Evolutionary conservation across 2,113 vertebrate genomes (phyloP), one percentile per base, ranked within the genome.

Genomic region (Fulica atra): DNA sequence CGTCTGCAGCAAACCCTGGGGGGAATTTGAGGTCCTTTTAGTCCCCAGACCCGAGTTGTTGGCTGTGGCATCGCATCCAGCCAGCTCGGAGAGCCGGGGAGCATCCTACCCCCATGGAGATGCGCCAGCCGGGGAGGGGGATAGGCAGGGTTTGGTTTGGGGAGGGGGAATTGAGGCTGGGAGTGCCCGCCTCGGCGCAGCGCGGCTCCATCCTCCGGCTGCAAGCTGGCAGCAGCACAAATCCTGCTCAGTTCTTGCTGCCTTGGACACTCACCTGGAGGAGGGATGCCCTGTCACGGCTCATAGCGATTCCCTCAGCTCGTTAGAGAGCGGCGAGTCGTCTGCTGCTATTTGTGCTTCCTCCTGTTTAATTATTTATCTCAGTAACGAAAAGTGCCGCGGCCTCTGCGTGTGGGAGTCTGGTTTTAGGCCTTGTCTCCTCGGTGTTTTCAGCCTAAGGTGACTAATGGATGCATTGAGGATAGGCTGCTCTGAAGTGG

Each of bases 341-440:
- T 60, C 71, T 7, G 4, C 77, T 77, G 87, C 88, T 95, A 80
- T 94, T 97, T 95, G 66, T 95, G 88, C 94, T 77, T 64, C 92
- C 53, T 78, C 72, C 80, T 89, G 40, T 95, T 96, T 57, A 93
- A 89, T 94, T 94, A 93, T 95, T 92, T 91, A 96, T 84, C 54
- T 69, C 57, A 36, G 36, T 81, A 80, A 76, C 20, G 13, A 88
- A 60, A 59, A 79, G 65, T 18, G 19, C 72, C 0, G 0, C 24
- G 8, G 72, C 84, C 91, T 40, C 46, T 42, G 91, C 23, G 6
- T 74, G 87, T 60, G 46, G 70, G 48, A 48, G n/a, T 88, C 93
- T 97, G 88, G 94, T 97, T 96, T 97, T 96, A 90, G 84, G 61
- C 70, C 65, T 74, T 23, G 72, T 92, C 88, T 93, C 81, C 56